Evolutionary conservation across 2,797 vertebrate species (phyloP), one percentile per base, ranked within the genome.

Genomic region (Labroides dimidiatus): DNA sequence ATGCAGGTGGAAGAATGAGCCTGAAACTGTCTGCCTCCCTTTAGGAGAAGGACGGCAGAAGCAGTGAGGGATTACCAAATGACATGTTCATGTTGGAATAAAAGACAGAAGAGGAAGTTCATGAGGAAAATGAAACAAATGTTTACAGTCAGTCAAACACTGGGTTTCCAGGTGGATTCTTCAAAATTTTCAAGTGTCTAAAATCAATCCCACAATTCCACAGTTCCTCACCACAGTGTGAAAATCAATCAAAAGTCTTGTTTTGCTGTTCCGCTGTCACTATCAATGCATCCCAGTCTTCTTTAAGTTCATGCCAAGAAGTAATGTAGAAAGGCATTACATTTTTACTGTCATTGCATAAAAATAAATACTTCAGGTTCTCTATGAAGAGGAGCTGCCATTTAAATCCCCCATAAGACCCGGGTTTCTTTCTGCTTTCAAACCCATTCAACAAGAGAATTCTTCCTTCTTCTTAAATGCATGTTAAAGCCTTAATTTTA

Each of bases 401-500:
- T 39, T 39, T 39, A 39, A 39, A 39, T 39, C 37, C 37, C 11
- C 37, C 12, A 14, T 14, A 39, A 2, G 13, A 13, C 50, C 7
- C n/a, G 8, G 17, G 20, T 39, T 66, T 48, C 9, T 24, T 17
- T 24, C 16, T 20, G 15, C 37, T 9, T 47, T 45, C 15, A 50
- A 58, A 43, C 12, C 13, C 15, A 14, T 5, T 60, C 23, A 61
- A 15, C 19, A 81, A 39, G 21, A n/a, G 4, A 51, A 54, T 30
- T 24, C 23, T 27, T 50, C 9, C 55, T 41, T 49, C n/a, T 27
- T 33, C 20, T 48, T 45, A 19, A 33, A 59, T 39, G 19, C 45
- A 12, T 51, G n/a, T 48, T 51, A 11, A 64, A 71, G 21, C 48
- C 45, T 15, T 41, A 2, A 33, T 59, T 76, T 74, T 50, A 70